Evolutionary conservation across 2,113 vertebrate genomes (phyloP).

Genomic region (Nothoprocta perdicaria): DNA sequence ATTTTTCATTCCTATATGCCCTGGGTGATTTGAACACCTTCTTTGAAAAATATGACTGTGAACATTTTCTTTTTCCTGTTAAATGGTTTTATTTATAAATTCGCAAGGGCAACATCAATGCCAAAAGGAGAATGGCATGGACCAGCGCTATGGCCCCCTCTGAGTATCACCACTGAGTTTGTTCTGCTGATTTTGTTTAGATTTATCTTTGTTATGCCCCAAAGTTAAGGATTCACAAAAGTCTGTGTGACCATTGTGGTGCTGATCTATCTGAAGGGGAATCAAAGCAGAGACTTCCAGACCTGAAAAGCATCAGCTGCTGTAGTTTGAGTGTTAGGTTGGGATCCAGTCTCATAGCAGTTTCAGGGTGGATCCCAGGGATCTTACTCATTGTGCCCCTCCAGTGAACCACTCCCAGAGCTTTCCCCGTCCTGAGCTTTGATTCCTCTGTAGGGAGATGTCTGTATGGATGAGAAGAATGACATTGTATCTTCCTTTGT

Average conservation of each 20-base stretch:
- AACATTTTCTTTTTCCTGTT: neutral
- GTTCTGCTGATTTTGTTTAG: neutral
- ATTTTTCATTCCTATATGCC: slow-evolving; percentile 8
- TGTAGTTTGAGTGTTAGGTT: accelerated
- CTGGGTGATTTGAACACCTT: slow-evolving; percentile 46
- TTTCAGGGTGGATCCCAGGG: neutral
- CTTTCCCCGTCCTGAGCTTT: neutral
- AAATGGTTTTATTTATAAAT: slow-evolving; percentile 53
- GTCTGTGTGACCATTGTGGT: neutral
- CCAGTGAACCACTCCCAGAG: accelerated
- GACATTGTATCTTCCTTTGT: neutral
- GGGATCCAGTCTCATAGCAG: neutral
- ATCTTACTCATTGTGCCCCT: accelerated
- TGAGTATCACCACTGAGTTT: accelerated
- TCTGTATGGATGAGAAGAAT: neutral
- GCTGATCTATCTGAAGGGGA: neutral
- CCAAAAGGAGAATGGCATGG: slow-evolving; percentile 40
- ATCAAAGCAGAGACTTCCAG: neutral
- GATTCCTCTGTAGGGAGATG: neutral
- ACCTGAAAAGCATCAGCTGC: neutral
- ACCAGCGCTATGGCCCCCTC: slow-evolving; percentile 22
- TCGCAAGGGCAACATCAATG: slow-evolving; percentile 26
- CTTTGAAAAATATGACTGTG: neutral
- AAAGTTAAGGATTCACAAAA: neutral
- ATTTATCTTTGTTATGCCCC: neutral